Base-by-base conservation (phyloP, 2,113 vertebrate species). In the Mesocricetus auratus region DNA sequence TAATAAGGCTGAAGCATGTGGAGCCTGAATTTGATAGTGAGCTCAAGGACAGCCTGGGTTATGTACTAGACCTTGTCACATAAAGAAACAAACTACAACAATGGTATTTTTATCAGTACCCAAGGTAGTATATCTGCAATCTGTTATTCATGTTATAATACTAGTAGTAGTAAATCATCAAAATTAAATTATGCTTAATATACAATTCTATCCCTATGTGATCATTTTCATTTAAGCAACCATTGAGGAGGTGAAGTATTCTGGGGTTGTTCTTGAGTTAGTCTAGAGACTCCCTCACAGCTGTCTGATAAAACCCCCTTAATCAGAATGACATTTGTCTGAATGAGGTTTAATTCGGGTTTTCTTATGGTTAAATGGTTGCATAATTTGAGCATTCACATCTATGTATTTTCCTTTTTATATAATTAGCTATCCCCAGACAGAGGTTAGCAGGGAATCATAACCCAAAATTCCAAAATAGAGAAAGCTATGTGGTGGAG, bases 221-320 rank as follows among this genome's bases (percentile, higher is more conserved):
- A 89, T 74, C 7, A 89, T 75, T 94, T 81, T 86, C 21, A 66
- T 53, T 42, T 75, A 64, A 45, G 42, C 29, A 94, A 45, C 68
- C 50, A 81, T 82, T 45, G 5, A 69, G 6, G 85, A 45, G 10
- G 24, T 60, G 26, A 90, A 58, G 15, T 82, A 26, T 75, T 94
- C 81, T 95, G 24, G 50, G 17, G 17, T 75, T 47, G 77, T 53
- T 75, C 45, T 75, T 69, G 47, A 24, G 7, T 82, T 42, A 90
- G 68, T 71, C 45, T 77, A 90, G 50, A 31, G 7, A 79, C 56
- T 81, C 81, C 81, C 31, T 47, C 17, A 82, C n/a, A 87, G 31
- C n/a, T 77, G 33, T 71, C 6, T 96, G 50, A 62, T 69, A 92
- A 96, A 90, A 24, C 71, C 5, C 9, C 24, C n/a, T 90, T 94